Base-by-base conservation (phyloP, 2,797 vertebrate species). In the Salmo trutta region DNA sequence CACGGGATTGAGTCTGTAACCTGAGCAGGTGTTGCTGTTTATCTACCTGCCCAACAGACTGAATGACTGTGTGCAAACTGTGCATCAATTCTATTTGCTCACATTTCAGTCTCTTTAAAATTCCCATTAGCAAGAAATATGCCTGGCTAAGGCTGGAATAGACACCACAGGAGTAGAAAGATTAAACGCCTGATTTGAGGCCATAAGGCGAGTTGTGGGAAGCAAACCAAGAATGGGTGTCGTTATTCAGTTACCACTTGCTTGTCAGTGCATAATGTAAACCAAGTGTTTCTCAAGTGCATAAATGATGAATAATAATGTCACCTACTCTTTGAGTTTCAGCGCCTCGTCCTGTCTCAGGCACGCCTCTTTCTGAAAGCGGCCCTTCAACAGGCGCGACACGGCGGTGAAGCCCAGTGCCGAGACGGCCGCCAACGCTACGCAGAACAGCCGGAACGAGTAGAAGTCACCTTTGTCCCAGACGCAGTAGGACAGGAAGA, bases 381-480 rank as follows among this genome's bases (percentile, higher is more conserved):
- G 93, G 53, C 64, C 88, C 54, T 80, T 92, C 3, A 99, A 92
- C 81, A 98, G 78, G 82, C 91, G 94, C 0, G 96, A 97, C 78
- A 96, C 96, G 1, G 94, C 71, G 53, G 95, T 92, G 88, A 99
- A 99, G 16, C 98, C 98, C 80, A 94, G 0, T 1, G 94, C 89
- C 12, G 98, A 99, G 85, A 96, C 89, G 3, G 93, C 81, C 14
- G 97, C 95, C 86, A 99, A 92, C 1, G 85, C 66, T 67, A 97
- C 84, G 0, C 98, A 99, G 93, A 99, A 99, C 79, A 97, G 75
- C 8, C 98, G 96, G 89, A 99, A 99, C n/a, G 92, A 96, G 89
- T 94, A 94, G 77, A 99, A 96, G 84, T 99, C 93, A 77, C 97
- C 97, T 85, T 99, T 99, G 94, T 99, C 96, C 98, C 98, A 99